A percentile compares a stretch with the other conserved stretches of the same genome.
phyloP scores from a whole-genome alignment of 2,113 vertebrate species.

The Eptatretus burgeri region DNA sequence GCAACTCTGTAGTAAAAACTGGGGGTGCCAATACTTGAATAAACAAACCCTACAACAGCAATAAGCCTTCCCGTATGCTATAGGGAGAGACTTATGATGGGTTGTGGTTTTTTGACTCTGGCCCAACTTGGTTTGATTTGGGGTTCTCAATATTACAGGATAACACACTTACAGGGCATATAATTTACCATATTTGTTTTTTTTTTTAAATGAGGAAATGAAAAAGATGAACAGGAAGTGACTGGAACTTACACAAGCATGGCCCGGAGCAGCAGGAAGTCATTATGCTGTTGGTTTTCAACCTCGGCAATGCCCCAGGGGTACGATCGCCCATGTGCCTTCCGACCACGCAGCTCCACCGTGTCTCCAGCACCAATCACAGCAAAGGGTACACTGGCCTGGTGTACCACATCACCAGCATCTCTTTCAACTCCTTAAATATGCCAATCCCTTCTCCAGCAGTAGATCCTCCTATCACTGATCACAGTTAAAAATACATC shows the following conservation, averaged over 20 bases:
- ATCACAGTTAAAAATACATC: too few species aligned
- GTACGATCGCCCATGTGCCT: constrained; percentile 42
- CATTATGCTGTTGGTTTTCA: constrained; percentile 65
- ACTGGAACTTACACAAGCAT: constrained; percentile 32
- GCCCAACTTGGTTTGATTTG: not conserved
- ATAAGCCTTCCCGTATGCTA: too few species aligned
- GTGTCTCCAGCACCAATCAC: constrained; percentile 52
- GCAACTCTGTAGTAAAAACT: too few species aligned
- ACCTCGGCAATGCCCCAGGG: constrained; percentile 45
- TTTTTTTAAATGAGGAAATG: not conserved
- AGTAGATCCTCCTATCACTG: too few species aligned
- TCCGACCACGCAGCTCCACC: constrained; percentile 65
- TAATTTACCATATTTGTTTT: not conserved
- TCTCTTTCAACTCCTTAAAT: too few species aligned
- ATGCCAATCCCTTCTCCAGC: too few species aligned
- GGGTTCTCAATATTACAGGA: not conserved
- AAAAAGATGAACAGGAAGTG: not conserved
- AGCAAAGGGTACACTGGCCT: constrained; percentile 33
- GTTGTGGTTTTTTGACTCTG: not conserved
- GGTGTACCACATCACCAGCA: too few species aligned
- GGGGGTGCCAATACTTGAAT: too few species aligned
- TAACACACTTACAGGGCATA: not conserved
- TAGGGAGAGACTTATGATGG: not conserved
- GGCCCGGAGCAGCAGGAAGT: constrained; percentile 47
- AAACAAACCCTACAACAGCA: too few species aligned